Conservation (phyloP, 2,113 vertebrate species). For the Ptychochromis oligacanthus region DNA sequence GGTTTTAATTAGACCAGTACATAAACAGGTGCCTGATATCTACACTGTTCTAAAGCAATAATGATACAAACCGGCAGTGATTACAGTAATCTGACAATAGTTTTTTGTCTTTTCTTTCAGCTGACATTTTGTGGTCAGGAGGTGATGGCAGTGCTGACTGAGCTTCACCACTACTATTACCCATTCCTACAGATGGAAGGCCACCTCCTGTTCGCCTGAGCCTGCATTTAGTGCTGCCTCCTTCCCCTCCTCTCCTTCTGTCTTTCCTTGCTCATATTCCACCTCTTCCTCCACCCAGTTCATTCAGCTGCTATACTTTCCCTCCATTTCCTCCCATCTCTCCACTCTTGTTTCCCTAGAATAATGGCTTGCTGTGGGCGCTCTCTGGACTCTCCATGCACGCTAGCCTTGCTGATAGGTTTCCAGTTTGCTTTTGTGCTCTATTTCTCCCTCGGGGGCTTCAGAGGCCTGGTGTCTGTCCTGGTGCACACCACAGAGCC, state of each 20-base stretch:
- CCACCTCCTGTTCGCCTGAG: slow-evolving; percentile 39
- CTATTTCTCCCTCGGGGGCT: slow-evolving; percentile 93
- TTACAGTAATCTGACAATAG: not conserved
- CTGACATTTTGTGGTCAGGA: slow-evolving; percentile 38
- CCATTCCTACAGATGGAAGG: slow-evolving; percentile 56
- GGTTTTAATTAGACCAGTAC: slow-evolving; percentile 38
- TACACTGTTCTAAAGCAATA: not conserved
- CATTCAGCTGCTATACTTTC: not conserved
- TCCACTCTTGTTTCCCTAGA: not conserved
- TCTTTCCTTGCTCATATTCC: slow-evolving; percentile 30
- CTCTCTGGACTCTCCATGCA: slow-evolving; percentile 86
- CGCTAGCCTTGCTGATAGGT: slow-evolving; percentile 88
- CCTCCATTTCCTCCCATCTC: not conserved
- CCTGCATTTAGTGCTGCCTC: slow-evolving; percentile 11
- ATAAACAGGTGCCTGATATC: slow-evolving; percentile 37
- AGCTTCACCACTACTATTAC: slow-evolving; percentile 44
- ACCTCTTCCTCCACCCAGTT: slow-evolving; percentile 1
- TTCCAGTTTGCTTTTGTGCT: slow-evolving; percentile 96
- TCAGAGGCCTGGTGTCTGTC: slow-evolving; percentile 88
- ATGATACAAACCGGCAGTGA: not conserved
- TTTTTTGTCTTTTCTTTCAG: slow-evolving; percentile 36
- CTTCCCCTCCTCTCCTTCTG: slow-evolving; percentile 53
- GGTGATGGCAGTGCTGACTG: slow-evolving; percentile 65
- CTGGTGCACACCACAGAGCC: slow-evolving; percentile 85
- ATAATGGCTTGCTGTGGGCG: slow-evolving; percentile 79